Base-by-base conservation (phyloP, 2,113 vertebrate species). In the Lasiurus borealis region DNA sequence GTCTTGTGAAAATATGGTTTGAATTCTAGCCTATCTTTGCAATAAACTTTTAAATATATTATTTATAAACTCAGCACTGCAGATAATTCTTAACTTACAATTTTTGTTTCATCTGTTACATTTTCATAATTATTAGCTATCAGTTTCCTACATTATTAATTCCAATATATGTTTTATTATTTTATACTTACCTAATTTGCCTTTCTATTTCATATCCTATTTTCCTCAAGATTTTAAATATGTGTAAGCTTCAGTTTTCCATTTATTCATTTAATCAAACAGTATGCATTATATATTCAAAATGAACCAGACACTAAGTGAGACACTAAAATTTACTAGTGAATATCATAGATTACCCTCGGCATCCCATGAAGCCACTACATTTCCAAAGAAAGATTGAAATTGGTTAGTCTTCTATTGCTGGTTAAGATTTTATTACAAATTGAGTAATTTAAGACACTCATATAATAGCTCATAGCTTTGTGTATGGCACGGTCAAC, bases 51-150 rank as follows among this genome's bases (percentile, higher is more conserved):
- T 21, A 48, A 76, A 23, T 90, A 72, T 27, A 85, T 23, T 68
- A 82, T 77, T 87, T 5, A 77, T 31, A 86, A 46, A 82, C n/a
- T 83, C 12, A 2, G 4, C 8, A 64, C 18, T 83, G 4, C 27
- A 77, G 11, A 29, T 86, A 71, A 82, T 85, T 69, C 21, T 86
- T 44, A 66, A 36, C 40, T 46, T 94, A 71, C 0, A 76, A 46
- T 34, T 90, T 34, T 87, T 86, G 9, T 81, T 81, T 13, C 8
- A 9, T 64, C 40, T 83, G 16, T 36, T 93, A 40, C 8, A 93
- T 90, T 93, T 71, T 87, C 29, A 72, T 10, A 77, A 71, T 64
- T 82, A 82, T 77, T 77, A 76, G 62, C 29, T 75, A 27, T 73
- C 6, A 18, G 5, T 77, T 81, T 90, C 27, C 68, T 80, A 29